These are phyloP conservation scores for Plecotus auritus DNA, from an alignment of 2,113 vertebrate species.

Conservation along the genomic window DNA sequence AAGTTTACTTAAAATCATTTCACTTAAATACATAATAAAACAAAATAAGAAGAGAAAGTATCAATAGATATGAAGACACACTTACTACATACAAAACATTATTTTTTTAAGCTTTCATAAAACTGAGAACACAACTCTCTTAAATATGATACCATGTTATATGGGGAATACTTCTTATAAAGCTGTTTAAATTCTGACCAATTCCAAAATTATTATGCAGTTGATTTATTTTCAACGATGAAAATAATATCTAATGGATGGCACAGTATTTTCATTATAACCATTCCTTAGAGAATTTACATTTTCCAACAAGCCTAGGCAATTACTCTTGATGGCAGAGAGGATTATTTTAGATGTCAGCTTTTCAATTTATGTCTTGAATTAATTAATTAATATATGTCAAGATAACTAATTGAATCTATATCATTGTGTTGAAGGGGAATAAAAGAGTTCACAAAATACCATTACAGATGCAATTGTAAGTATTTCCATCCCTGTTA, in stretches of 20 bases:
- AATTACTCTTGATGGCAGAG: constrained; percentile 1
- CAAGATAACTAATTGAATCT: not conserved
- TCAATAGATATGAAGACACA: not conserved
- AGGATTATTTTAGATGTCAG: constrained; percentile 32
- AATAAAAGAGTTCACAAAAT: not conserved
- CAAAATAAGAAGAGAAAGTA: not conserved
- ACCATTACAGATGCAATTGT: not conserved
- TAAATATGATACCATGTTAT: not conserved
- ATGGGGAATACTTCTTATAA: not conserved
- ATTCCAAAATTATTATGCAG: not conserved
- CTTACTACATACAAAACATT: not conserved
- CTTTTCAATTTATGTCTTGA: constrained; percentile 19
- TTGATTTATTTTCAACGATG: not conserved
- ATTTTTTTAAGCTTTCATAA: not conserved
- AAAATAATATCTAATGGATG: not conserved
- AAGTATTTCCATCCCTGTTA: not conserved
- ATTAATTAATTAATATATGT: constrained; percentile 17
- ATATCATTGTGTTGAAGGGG: not conserved
- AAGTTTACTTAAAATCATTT: not conserved
- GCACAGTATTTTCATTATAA: not conserved
- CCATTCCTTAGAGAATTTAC: not conserved
- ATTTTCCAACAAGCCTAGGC: not conserved
- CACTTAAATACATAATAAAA: not conserved
- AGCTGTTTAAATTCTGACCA: not conserved
- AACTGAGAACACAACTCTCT: not conserved